phyloP scores from a whole-genome alignment of 2,888 invertebrate species.

The Ophraella communa region DNA sequence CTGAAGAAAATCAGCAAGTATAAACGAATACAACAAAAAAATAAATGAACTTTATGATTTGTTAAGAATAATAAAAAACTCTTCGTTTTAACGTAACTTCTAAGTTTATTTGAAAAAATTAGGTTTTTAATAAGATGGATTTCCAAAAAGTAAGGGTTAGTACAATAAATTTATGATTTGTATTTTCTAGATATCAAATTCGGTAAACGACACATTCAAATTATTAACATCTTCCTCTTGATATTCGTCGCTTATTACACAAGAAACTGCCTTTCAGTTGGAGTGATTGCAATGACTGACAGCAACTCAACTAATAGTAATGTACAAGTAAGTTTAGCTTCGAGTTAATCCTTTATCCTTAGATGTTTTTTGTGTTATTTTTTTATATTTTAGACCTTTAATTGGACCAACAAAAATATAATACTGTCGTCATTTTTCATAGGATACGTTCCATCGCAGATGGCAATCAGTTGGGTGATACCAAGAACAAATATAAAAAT shows the following conservation, averaged over 20 bases:
- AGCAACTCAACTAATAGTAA: background rate
- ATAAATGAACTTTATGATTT: no score
- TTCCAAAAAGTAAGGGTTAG: no score
- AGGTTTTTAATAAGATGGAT: no score
- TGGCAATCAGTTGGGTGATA: constrained; percentile 75
- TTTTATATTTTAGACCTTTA: constrained; percentile 38
- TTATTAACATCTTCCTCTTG: constrained; percentile 9
- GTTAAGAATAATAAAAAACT: no score
- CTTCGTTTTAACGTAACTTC: no score
- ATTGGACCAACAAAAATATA: constrained; percentile 65
- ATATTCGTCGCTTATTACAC: constrained; percentile 22
- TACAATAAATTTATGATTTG: no score
- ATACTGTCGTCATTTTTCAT: constrained; percentile 80
- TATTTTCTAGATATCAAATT: no score
- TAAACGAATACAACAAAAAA: no score
- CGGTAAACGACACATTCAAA: constrained; percentile 29
- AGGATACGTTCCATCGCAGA: constrained; percentile 78
- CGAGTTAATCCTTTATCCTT: no score
- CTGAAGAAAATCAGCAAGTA: no score
- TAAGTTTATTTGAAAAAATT: no score
- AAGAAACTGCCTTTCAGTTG: constrained; percentile 11
- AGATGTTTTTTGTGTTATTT: background rate
- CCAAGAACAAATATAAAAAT: constrained; percentile 77
- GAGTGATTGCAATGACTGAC: constrained; percentile 29
- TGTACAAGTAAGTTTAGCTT: background rate